Percentiles rank a stretch among this genome's conserved stretches.
Evolutionary conservation across 2,888 invertebrate species (phyloP).

Genomic region (Lathronympha strigana): DNA sequence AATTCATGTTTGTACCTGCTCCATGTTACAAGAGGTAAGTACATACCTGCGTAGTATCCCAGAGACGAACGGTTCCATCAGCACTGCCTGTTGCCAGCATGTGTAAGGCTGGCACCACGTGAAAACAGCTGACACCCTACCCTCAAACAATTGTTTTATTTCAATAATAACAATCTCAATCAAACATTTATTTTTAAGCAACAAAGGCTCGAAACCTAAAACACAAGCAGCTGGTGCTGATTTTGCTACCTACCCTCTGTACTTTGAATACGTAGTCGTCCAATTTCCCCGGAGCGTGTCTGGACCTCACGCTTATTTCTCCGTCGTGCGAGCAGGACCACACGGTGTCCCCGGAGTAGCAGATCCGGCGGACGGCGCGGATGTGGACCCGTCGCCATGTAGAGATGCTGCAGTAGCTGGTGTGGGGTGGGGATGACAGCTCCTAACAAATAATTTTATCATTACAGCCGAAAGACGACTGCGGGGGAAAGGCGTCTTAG

Average conservation of each 20-base stretch:
- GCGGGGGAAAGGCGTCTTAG: too few relatives aligned
- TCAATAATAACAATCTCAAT: neutral
- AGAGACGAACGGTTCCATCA: constrained; percentile 82
- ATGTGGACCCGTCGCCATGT: constrained; percentile 74
- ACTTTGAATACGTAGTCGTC: constrained; percentile 82
- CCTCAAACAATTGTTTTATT: neutral
- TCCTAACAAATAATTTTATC: constrained; percentile 67
- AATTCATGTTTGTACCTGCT: neutral
- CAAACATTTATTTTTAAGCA: neutral
- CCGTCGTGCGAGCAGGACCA: constrained; percentile 84
- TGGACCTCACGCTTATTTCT: constrained; percentile 77
- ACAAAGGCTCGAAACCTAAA: neutral
- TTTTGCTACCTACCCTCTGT: constrained; percentile 69
- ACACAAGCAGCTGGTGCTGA: neutral
- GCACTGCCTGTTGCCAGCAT: constrained; percentile 83
- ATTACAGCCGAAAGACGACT: constrained; percentile 22
- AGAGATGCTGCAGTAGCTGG: constrained; percentile 73
- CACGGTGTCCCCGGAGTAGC: constrained; percentile 73
- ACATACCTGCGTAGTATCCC: constrained; percentile 73
- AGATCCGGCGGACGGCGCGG: constrained; percentile 75
- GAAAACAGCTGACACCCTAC: constrained; percentile 85
- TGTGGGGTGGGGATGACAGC: constrained; percentile 74
- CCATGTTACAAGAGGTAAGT: neutral
- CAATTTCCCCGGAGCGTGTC: constrained; percentile 74
- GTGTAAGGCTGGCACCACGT: constrained; percentile 72